phyloP scores from a whole-genome alignment of 1,140 invertebrate genomes.

The Paracyclopina nana region DNA sequence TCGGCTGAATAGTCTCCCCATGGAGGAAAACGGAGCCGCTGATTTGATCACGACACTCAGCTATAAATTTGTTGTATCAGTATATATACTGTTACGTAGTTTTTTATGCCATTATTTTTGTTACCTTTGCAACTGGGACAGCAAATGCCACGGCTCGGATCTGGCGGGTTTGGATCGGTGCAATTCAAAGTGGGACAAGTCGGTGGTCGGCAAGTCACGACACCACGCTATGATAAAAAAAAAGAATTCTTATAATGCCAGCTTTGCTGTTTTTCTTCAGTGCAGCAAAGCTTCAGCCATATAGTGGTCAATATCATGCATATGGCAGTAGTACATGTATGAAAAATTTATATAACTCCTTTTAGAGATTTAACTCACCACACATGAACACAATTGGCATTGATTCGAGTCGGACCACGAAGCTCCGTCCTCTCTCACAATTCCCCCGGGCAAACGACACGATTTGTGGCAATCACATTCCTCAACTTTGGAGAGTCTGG shows the following conservation, averaged over 20 bases:
- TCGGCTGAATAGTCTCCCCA: not conserved
- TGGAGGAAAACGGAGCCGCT: not conserved
- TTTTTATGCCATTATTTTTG: not conserved
- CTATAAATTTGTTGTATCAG: not conserved
- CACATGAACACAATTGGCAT: slow-evolving; percentile 1
- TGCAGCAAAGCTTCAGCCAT: not conserved
- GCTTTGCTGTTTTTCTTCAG: not conserved
- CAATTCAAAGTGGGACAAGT: not conserved
- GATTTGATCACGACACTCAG: not conserved
- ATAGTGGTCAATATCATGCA: not conserved
- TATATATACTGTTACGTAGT: not conserved
- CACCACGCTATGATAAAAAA: not conserved
- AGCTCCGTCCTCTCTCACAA: not conserved
- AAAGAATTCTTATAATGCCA: not conserved
- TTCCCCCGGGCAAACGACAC: not conserved
- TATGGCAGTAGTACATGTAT: not conserved
- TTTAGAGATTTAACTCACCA: not conserved
- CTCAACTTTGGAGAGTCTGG: slow-evolving; percentile 2
- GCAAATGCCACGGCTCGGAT: not conserved
- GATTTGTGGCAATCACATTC: slow-evolving; percentile 2
- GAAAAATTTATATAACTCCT: not conserved
- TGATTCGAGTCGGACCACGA: not conserved
- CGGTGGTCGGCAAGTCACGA: not conserved
- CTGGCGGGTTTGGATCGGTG: not conserved
- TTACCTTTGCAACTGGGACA: slow-evolving; percentile 1